Conservation (phyloP, 2,888 invertebrate genomes). For the Formica aserva region DNA sequence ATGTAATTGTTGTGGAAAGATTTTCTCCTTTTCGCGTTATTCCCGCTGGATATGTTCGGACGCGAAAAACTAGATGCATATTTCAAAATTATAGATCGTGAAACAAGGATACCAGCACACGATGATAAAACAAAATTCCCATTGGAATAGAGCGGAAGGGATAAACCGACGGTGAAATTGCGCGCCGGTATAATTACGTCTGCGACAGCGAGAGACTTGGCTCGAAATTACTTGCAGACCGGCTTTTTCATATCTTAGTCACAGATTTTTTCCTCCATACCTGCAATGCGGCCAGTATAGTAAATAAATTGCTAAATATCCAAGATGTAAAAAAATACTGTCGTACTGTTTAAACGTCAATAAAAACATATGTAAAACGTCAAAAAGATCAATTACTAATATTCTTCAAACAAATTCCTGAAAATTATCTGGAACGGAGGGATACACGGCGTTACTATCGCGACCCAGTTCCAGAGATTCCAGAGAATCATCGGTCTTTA, state of each 20-base stretch:
- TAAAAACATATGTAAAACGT: too few relatives aligned
- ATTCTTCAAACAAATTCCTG: too few relatives aligned
- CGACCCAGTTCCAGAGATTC: conserved; percentile 16
- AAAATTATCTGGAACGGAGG: background rate
- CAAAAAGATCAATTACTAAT: too few relatives aligned
- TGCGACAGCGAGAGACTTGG: background rate
- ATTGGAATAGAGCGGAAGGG: background rate
- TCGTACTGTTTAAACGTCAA: too few relatives aligned
- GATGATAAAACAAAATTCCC: conserved; percentile 21
- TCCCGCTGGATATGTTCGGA: background rate
- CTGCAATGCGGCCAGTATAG: background rate
- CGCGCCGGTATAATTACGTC: conserved; percentile 18
- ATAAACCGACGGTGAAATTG: conserved; percentile 35
- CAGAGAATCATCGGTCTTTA: background rate
- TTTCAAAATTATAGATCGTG: conserved; percentile 9
- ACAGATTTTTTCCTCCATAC: background rate
- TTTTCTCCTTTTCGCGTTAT: background rate
- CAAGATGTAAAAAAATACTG: too few relatives aligned
- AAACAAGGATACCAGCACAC: background rate
- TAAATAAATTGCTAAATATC: background rate
- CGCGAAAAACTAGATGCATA: background rate
- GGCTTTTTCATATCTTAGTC: conserved; percentile 7
- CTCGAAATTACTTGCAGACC: conserved; percentile 7
- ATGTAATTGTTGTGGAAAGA: background rate
- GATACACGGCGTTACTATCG: background rate